These are phyloP conservation scores for Rhabdophis nuchalis DNA, from an alignment of 2,797 vertebrate genomes.

Conservation along the genomic window DNA sequence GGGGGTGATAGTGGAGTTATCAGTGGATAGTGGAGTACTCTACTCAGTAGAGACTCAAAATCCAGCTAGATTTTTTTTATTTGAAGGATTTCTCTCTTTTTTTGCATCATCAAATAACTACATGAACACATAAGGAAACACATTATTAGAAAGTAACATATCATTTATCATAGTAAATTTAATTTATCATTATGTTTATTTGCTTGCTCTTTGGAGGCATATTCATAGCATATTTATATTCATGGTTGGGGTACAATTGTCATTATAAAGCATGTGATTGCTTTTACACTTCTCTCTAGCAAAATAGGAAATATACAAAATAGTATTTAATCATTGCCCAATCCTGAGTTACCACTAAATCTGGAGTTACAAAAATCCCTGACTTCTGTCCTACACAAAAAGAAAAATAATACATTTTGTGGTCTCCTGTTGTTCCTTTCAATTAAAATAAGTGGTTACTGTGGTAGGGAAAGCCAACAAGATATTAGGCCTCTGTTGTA, in stretches of 20 bases:
- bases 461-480: not conserved
- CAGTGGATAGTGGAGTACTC: too few species aligned
- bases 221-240: not conserved
- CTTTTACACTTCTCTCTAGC: not conserved
- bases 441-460: not conserved
- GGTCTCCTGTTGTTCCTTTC: not conserved
- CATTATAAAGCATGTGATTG: not conserved
- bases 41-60: not conserved
- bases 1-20: too few species aligned
- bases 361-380: not conserved
- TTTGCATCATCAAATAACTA: not conserved
- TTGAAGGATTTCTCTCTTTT: not conserved
- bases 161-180: not conserved
- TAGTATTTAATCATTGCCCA: not conserved
- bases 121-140: not conserved
- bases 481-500: not conserved
- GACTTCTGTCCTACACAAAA: not conserved
- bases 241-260: not conserved
- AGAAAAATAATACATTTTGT: not conserved
- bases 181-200: not conserved
- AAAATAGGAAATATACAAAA: not conserved
- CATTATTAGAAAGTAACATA: not conserved
- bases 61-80: not conserved
- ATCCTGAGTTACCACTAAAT: not conserved
- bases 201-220: not conserved